Evolutionary conservation across 2,797 vertebrate species (phyloP).

Genomic region (Percopsis omiscomaycus): DNA sequence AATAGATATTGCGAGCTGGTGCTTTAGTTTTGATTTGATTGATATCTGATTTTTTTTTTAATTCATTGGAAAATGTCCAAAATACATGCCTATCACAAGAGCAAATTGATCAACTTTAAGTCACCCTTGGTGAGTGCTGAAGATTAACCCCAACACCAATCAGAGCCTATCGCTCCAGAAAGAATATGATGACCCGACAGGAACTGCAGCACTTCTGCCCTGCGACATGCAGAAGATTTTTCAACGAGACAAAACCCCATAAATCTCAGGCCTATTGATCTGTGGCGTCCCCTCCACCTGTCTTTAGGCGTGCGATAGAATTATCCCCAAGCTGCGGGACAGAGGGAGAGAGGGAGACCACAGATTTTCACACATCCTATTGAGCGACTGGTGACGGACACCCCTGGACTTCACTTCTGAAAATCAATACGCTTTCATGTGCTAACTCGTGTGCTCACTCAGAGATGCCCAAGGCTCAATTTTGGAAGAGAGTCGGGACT

Average conservation of each 20-base stretch:
- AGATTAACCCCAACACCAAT: too few relatives aligned
- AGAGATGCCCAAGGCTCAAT: slow-evolving; percentile 55
- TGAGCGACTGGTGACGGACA: slow-evolving; percentile 62
- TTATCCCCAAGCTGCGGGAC: slow-evolving; percentile 40
- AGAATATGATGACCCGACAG: too few relatives aligned
- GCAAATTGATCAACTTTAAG: too few relatives aligned
- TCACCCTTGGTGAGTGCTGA: too few relatives aligned
- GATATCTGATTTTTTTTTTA: too few relatives aligned
- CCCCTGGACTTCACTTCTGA: slow-evolving; percentile 53
- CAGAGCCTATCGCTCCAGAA: too few relatives aligned
- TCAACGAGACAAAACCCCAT: background rate
- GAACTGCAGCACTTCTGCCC: background rate
- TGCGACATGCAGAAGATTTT: background rate
- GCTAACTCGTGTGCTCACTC: slow-evolving; percentile 53
- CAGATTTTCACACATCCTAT: slow-evolving; percentile 71
- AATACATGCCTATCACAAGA: too few relatives aligned
- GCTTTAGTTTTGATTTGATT: too few relatives aligned
- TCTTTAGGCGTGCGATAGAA: slow-evolving; percentile 58
- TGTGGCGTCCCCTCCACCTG: slow-evolving; percentile 41
- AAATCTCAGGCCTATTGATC: slow-evolving; percentile 56
- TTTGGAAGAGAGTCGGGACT: slow-evolving; percentile 48
- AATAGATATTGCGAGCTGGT: too few relatives aligned
- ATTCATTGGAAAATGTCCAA: too few relatives aligned
- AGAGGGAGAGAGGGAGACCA: slow-evolving; percentile 38
- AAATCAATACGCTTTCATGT: slow-evolving; percentile 69